These are phyloP conservation scores for Agrypnia vestita DNA, from an alignment of 1,140 invertebrate species.

Conservation along the genomic window DNA sequence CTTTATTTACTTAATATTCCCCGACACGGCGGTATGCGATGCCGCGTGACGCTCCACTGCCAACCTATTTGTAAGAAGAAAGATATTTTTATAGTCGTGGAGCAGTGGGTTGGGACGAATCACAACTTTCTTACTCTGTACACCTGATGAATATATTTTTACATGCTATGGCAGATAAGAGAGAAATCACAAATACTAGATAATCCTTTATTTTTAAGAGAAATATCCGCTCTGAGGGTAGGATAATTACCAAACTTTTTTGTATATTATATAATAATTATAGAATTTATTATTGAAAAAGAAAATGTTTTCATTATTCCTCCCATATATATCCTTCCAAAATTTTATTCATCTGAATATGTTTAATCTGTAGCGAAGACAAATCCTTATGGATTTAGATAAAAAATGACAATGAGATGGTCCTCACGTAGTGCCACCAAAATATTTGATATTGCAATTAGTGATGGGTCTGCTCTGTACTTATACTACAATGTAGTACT, in stretches of 20 bases:
- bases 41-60: background rate
- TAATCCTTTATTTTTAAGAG: conserved; percentile 61
- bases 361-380: too few species aligned
- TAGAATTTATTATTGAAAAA: conserved; percentile 61
- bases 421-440: too few species aligned
- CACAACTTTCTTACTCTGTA: conserved; percentile 52
- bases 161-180: conserved; percentile 55
- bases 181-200: conserved; percentile 59
- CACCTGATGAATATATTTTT: conserved; percentile 61
- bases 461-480: too few species aligned
- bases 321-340: background rate
- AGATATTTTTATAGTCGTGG: conserved; percentile 44
- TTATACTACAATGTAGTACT: too few species aligned
- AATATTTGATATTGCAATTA: too few species aligned
- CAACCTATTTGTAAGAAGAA: conserved; percentile 25
- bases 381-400: too few species aligned
- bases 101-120: background rate
- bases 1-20: too few species aligned
- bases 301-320: conserved; percentile 26
- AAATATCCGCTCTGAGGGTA: conserved; percentile 61
- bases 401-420: too few species aligned
- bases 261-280: conserved; percentile 62
- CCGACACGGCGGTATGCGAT: too few species aligned
- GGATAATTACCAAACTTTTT: conserved; percentile 62
- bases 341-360: background rate